These are phyloP conservation scores for Andrena hattorfiana DNA, from an alignment of 2,888 invertebrate species.

Conservation along the genomic window DNA sequence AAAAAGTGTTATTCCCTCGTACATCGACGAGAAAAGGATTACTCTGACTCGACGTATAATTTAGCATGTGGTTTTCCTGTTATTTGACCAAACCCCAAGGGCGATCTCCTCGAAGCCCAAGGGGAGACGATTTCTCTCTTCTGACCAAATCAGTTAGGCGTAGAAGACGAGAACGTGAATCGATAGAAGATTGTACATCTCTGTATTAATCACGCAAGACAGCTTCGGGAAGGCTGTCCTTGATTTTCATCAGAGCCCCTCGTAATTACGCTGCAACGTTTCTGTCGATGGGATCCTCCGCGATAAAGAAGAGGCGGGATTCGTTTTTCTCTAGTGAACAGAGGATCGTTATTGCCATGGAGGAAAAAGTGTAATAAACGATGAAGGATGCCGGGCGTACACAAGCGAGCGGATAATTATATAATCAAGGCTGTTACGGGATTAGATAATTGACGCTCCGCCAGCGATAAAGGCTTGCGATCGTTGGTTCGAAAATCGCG, in stretches of 20 bases:
- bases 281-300: constrained; percentile 7
- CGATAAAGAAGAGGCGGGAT: constrained; percentile 17
- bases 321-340: constrained; percentile 32
- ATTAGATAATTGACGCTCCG: constrained; percentile 53
- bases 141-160: too few relatives aligned
- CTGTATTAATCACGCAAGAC: neutral
- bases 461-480: constrained; percentile 16
- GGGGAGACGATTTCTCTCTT: neutral
- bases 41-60: neutral
- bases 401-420: constrained; percentile 56
- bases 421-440: constrained; percentile 60
- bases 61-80: neutral
- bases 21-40: too few relatives aligned
- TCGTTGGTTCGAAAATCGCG: neutral
- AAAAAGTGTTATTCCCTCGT: too few relatives aligned
- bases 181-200: too few relatives aligned
- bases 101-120: neutral
- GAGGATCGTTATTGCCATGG: constrained; percentile 28
- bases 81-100: neutral
- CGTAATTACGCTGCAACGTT: constrained; percentile 30
- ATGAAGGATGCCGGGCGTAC: constrained; percentile 29
- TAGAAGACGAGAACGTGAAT: too few relatives aligned
- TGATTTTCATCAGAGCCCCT: constrained; percentile 35
- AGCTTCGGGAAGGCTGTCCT: constrained; percentile 19
- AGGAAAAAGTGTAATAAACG: constrained; percentile 38